phyloP scores from a whole-genome alignment of 2,113 vertebrate species.

The Pandion haliaetus region DNA sequence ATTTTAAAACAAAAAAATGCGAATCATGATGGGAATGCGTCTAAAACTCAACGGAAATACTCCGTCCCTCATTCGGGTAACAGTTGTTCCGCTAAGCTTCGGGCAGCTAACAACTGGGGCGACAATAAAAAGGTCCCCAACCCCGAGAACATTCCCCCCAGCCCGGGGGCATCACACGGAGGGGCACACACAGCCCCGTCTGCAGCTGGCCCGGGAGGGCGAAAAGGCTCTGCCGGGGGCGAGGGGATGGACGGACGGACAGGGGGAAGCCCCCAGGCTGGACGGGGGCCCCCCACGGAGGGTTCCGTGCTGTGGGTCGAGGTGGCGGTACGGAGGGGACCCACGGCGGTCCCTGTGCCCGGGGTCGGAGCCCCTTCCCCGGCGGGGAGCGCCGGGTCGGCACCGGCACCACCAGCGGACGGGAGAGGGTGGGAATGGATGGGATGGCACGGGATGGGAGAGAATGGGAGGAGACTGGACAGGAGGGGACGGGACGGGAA shows the following conservation, averaged over 20 bases:
- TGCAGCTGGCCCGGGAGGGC: too few species aligned
- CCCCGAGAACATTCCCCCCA: not conserved
- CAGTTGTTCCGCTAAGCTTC: not conserved
- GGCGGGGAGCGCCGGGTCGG: not conserved
- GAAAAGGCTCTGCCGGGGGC: not conserved
- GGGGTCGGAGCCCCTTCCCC: not conserved
- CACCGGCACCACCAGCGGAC: not conserved
- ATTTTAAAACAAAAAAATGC: constrained; percentile 53
- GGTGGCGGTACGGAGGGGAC: not conserved
- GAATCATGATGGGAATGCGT: not conserved
- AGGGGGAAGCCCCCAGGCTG: too few species aligned
- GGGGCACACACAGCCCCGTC: not conserved
- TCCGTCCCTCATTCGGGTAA: not conserved
- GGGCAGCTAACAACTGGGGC: not conserved
- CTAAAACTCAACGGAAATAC: not conserved
- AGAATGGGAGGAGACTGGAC: too few species aligned
- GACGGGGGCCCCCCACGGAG: too few species aligned
- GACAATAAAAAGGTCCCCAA: not conserved
- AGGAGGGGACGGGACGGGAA: too few species aligned
- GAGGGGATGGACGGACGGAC: too few species aligned
- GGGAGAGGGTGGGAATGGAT: too few species aligned
- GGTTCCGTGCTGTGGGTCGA: not conserved
- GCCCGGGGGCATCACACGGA: rapidly evolving
- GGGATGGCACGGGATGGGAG: too few species aligned
- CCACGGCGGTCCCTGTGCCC: too few species aligned